Conservation (phyloP, 1,140 invertebrate genomes). For the Dysdera silvatica region DNA sequence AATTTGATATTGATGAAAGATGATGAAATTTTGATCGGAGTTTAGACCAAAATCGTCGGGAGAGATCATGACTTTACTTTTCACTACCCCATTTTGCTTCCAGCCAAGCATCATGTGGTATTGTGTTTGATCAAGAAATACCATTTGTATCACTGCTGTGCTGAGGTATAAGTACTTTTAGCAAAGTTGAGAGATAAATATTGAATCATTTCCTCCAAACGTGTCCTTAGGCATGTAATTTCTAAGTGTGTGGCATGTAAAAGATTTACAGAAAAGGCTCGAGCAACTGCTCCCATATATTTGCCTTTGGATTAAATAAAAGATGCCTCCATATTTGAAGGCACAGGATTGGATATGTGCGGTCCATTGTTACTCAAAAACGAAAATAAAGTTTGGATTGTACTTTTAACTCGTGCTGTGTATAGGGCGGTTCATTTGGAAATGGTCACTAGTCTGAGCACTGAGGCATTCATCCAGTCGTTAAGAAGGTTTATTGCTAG, state of each 20-base stretch:
- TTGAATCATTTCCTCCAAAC: no score
- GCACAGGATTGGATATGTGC: constrained; percentile 39
- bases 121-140: no score
- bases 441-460: constrained; percentile 38
- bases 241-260: constrained; percentile 1
- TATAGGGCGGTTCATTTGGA: constrained; percentile 38
- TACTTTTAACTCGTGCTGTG: constrained; percentile 21
- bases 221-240: no score
- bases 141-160: no score
- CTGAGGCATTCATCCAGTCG: constrained; percentile 41
- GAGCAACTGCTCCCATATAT: constrained; percentile 12
- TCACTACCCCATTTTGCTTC: no score
- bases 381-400: constrained; percentile 6
- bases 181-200: no score
- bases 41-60: no score
- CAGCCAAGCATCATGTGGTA: no score
- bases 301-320: constrained; percentile 34
- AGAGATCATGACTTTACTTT: no score
- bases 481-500: constrained; percentile 43
- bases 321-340: constrained; percentile 37
- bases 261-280: background rate
- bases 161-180: no score
- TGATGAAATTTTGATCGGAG: no score
- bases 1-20: no score
- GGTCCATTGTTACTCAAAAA: constrained; percentile 37